Conservation (phyloP, 1,140 invertebrate genomes). For the Drosophila athabasca region DNA sequence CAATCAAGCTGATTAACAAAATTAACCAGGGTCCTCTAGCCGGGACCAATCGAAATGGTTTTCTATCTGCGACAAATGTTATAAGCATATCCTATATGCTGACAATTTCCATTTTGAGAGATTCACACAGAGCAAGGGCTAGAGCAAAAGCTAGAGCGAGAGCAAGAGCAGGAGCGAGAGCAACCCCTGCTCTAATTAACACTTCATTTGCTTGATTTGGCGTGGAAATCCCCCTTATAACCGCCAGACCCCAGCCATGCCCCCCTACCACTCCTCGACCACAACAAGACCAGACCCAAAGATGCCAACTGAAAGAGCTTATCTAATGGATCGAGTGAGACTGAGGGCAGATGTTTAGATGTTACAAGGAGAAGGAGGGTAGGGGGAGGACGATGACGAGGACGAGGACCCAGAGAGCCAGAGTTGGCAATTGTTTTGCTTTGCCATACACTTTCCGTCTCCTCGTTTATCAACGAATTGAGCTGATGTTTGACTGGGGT, state of each 20-base stretch:
- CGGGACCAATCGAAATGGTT: constrained; percentile 15
- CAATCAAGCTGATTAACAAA: constrained; percentile 42
- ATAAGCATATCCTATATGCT: too few species aligned
- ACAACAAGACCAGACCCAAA: constrained; percentile 5
- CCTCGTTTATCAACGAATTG: too few species aligned
- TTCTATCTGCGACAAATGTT: neutral
- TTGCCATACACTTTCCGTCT: too few species aligned
- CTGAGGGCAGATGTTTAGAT: neutral
- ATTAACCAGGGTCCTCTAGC: neutral
- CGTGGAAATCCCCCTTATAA: constrained; percentile 26
- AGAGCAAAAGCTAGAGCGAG: too few species aligned
- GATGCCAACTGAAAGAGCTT: constrained; percentile 8
- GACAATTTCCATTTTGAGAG: too few species aligned
- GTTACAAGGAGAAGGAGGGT: neutral
- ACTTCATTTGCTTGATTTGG: constrained; percentile 56
- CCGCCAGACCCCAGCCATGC: too few species aligned
- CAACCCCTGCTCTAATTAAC: constrained; percentile 30
- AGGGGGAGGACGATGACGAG: too few species aligned
- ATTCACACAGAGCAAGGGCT: too few species aligned
- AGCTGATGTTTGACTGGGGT: too few species aligned
- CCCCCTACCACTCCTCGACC: neutral
- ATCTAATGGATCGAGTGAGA: constrained; percentile 34
- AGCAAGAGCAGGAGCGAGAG: neutral
- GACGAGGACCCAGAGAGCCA: too few species aligned
- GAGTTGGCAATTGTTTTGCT: too few species aligned